Evolutionary conservation across 2,797 vertebrate species (phyloP), one percentile per base, ranked within the genome.

Genomic region (Pangasius mekongensis): DNA sequence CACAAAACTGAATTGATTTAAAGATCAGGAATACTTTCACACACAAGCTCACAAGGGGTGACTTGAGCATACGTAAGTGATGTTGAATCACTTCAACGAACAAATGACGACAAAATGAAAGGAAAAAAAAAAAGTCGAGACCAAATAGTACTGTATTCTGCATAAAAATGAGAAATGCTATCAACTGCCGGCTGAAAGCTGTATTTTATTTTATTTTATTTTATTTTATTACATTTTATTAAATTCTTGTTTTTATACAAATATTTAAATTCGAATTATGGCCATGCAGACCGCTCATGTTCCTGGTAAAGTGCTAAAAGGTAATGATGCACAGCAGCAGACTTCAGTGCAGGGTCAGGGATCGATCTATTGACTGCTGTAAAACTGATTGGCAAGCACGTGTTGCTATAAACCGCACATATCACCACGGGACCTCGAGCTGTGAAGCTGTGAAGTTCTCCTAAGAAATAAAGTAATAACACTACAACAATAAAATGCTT

Each of bases 391-490:
- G 2, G 56, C 11, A 24, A 82, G 87, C n/a, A 20, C 3, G 16
- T 67, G 85, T 89, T 84, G 83, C 64, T 36, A 60, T 60, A 87
- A 87, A 60, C 43, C 24, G 36, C 54, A 69, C 80, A 52, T 36
- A 71, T 27, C 74, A 27, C 80, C 43, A 30, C 43, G 73, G 71
- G 56, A 66, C 85, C 85, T 80, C 22, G 8, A 56, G 69, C 83
- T 89, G 24, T 88, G 85, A 47, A 47, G 43, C 43, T 87, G 67
- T 36, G 4, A 81, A 24, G 2, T 81, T 60, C 20, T 58, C 33
- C 54, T 58, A 39, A 80, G n/a, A 80, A 33, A 30, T 18, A 33
- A 36, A 58, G 76, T 33, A 76, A 77, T 77, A 77, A 39, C 54
- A 36, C 2, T 81, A 5, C 3, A 52, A 6, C 73, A 7, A 13